Percentiles rank a stretch among this genome's conserved stretches.
Conservation (phyloP, 2,888 invertebrate species). For the Uloborus plumipes region DNA sequence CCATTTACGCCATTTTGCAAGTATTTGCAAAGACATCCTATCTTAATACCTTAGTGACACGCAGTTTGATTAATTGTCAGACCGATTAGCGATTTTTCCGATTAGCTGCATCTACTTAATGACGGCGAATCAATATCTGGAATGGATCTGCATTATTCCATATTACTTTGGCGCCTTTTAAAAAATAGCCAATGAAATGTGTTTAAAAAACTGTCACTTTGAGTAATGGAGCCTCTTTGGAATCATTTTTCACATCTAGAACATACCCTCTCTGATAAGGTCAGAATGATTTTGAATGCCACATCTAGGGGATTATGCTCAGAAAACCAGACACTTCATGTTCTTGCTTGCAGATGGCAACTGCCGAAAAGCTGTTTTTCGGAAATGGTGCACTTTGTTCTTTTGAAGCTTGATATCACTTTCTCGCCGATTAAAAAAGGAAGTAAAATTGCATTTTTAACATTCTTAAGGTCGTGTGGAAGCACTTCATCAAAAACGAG, state of each 20-base stretch:
- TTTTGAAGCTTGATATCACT: too few relatives aligned
- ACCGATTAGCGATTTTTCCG: constrained; percentile 43
- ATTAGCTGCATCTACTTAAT: constrained; percentile 31
- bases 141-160: constrained; percentile 55
- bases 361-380: too few relatives aligned
- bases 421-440: too few relatives aligned
- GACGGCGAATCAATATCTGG: constrained; percentile 37
- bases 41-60: constrained; percentile 51
- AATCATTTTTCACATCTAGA: constrained; percentile 51
- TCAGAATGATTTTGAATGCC: constrained; percentile 4
- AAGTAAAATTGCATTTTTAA: too few relatives aligned
- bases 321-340: too few relatives aligned
- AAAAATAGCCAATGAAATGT: constrained; percentile 14
- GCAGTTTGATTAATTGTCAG: constrained; percentile 45
- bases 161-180: constrained; percentile 9
- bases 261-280: not conserved
- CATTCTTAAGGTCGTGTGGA: too few relatives aligned
- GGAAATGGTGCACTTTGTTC: too few relatives aligned
- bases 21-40: constrained; percentile 16
- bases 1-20: too few relatives aligned
- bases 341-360: too few relatives aligned
- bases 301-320: too few relatives aligned
- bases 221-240: constrained; percentile 35
- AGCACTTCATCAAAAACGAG: too few relatives aligned
- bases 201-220: constrained; percentile 55